Evolutionary conservation across 2,888 invertebrate genomes (phyloP).

Genomic region (Agapetus fuscipes): DNA sequence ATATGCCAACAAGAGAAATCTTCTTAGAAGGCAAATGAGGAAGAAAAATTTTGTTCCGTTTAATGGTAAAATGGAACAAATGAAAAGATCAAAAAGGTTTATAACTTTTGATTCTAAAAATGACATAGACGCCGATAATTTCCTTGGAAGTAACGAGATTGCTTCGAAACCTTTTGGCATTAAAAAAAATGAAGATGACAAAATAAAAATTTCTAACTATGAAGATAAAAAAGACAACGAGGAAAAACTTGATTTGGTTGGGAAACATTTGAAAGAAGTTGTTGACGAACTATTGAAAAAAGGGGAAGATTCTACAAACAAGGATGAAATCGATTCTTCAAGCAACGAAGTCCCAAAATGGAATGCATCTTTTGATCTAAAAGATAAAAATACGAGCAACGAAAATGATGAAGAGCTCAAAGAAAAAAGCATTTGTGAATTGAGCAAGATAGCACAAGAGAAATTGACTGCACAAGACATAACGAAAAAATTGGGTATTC

Average conservation of each 20-base stretch:
- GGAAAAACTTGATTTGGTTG: background rate
- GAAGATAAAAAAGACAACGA: background rate
- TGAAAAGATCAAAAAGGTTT: background rate
- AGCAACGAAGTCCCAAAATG: background rate
- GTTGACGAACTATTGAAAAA: background rate
- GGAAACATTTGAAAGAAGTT: no score
- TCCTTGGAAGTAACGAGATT: background rate
- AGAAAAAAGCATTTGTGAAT: background rate
- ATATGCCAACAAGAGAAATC: background rate
- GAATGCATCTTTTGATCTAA: no score
- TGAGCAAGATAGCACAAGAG: background rate
- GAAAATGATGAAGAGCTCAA: background rate
- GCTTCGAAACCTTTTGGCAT: no score
- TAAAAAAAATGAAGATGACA: no score
- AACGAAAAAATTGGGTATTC: slow-evolving; percentile 3
- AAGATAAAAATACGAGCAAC: background rate
- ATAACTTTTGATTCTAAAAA: background rate
- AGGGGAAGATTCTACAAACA: background rate
- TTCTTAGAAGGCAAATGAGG: no score
- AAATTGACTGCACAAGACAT: slow-evolving; percentile 7
- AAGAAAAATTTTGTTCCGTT: no score
- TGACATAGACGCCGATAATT: background rate
- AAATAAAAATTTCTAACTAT: no score
- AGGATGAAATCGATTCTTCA: background rate
- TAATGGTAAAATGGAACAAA: no score